Conservation (phyloP, 2,113 vertebrate species). For the Damaliscus lunatus region DNA sequence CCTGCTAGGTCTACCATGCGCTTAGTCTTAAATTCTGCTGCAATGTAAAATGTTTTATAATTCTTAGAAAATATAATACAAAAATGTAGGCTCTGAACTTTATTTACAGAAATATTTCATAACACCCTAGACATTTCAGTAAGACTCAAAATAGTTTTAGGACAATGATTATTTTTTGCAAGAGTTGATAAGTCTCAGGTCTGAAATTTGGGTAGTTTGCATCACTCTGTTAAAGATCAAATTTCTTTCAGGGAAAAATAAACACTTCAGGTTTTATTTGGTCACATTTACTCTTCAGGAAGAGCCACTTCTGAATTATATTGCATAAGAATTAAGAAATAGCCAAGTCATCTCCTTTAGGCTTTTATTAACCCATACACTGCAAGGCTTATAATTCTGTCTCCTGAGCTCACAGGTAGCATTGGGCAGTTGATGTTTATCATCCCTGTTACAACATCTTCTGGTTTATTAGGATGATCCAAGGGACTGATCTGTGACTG, state of each 20-base stretch:
- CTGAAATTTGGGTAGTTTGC: background rate
- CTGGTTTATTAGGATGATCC: slow-evolving; percentile 66
- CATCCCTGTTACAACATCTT: slow-evolving; percentile 74
- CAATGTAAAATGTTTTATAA: background rate
- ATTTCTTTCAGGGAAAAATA: slow-evolving; percentile 6
- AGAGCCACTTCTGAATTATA: background rate
- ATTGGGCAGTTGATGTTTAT: slow-evolving; percentile 76
- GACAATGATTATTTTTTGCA: background rate
- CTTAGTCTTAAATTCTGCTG: background rate
- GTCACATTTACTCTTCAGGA: slow-evolving; percentile 18
- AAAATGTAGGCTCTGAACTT: background rate
- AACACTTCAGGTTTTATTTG: slow-evolving; percentile 25
- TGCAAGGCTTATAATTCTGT: slow-evolving; percentile 54
- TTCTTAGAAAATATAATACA: background rate
- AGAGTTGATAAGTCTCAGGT: background rate
- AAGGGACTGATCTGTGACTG: slow-evolving; percentile 65
- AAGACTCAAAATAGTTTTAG: background rate
- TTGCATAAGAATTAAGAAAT: background rate
- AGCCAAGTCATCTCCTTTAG: slow-evolving; percentile 1
- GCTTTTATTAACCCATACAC: slow-evolving; percentile 71
- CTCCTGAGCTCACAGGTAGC: slow-evolving; percentile 72
- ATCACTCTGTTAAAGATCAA: background rate
- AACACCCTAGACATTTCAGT: background rate
- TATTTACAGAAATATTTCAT: background rate
- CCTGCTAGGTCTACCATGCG: background rate